phyloP scores from a whole-genome alignment of 2,888 invertebrate species.

The Drosophila lutescens region DNA sequence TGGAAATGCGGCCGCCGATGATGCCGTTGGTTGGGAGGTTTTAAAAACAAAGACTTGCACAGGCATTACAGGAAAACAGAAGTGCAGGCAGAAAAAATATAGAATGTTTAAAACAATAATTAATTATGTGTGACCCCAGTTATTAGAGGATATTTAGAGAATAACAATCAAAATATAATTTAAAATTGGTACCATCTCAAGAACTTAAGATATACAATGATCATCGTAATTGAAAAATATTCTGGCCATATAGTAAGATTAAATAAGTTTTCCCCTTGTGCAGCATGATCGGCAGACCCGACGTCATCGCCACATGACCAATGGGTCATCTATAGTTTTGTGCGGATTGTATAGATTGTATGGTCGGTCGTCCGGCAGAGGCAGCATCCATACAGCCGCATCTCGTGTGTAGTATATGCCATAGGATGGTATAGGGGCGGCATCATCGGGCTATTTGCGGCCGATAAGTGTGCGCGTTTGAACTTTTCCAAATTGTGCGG shows the following conservation, averaged over 20 bases:
- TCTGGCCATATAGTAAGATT: neutral
- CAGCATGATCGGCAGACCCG: constrained; percentile 13
- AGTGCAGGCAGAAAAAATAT: neutral
- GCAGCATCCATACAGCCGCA: constrained; percentile 24
- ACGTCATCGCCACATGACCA: constrained; percentile 52
- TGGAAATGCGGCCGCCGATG: constrained; percentile 21
- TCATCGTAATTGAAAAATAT: neutral
- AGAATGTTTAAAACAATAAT: too few relatives aligned
- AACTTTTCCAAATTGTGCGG: constrained; percentile 58
- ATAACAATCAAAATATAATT: neutral
- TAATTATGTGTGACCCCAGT: too few relatives aligned
- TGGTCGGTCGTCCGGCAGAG: constrained; percentile 9
- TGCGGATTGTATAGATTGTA: constrained; percentile 10
- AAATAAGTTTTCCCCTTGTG: neutral
- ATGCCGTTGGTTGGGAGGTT: constrained; percentile 12
- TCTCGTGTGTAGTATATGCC: constrained; percentile 7
- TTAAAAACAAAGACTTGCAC: constrained; percentile 46
- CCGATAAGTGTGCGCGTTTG: constrained; percentile 70
- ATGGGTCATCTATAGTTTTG: constrained; percentile 14
- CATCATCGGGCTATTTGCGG: constrained; percentile 62
- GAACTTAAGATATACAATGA: neutral
- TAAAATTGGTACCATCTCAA: neutral
- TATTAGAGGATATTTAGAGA: too few relatives aligned
- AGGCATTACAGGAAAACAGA: constrained; percentile 18
- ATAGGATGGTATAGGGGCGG: constrained; percentile 28